Evolutionary conservation across 2,888 invertebrate species (phyloP), one percentile per base, ranked within the genome.

Genomic region (Xestia ashworthii): DNA sequence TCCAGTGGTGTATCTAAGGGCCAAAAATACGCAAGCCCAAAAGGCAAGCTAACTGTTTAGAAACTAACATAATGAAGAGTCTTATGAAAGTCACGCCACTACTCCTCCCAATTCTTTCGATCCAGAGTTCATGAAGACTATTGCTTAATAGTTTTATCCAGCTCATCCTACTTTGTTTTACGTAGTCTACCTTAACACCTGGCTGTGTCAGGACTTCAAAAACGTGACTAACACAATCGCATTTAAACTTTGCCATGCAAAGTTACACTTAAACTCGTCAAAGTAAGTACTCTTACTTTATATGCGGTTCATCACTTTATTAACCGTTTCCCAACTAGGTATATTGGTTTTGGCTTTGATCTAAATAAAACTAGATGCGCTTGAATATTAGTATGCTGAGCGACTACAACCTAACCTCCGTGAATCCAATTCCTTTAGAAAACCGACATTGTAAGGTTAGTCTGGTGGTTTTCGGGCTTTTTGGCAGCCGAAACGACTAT

Each of bases 221-320:
- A 69, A 62, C 71, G 46, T 71, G 48, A 50, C 32, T 25, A 65
- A 65, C 74, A 64, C 48, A 50, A 48, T 58, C 32, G 53, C 44
- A 50, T 55, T 68, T 55, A 32, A 25, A 70, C 16, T 65, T 55
- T 12, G 14, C 69, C 58, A 25, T 69, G 68, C 50, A 72, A 62
- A 60, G 16, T 60, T n/a, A 41, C 76, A 60, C 65, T 69, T 38
- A 44, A 76, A 50, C 44, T 50, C 41, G 53, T 25, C 67, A 38
- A 64, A 41, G 75, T 25, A 38, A 44, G 16, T 62, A 50, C 41
- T n/a, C 44, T 55, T 25, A 74, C 75, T 78, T 81, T 62, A 71
- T 78, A 80, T 80, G 83, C 80, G 60, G 78, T 66, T 14, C 82
- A 82, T 71, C 78, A 81, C 82, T 78, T 71, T 66, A 71, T 78